Evolutionary conservation across 1,140 invertebrate genomes (phyloP).

Genomic region (Mycetomoellerius zeteki): DNA sequence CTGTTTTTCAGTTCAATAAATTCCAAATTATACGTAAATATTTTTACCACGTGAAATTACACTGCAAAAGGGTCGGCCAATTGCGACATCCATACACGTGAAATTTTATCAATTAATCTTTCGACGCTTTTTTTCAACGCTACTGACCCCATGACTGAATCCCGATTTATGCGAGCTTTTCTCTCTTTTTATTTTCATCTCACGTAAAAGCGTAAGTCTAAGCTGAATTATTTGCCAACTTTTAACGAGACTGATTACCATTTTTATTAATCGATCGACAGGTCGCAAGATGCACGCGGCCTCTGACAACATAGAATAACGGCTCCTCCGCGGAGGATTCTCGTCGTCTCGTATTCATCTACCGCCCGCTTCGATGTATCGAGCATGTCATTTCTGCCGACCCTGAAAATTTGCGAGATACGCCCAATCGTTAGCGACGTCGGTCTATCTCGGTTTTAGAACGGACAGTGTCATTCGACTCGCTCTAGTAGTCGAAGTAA

Average conservation of each 20-base stretch:
- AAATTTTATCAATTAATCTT: slow-evolving; percentile 50
- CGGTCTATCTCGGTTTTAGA: not conserved
- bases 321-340: not conserved
- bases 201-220: slow-evolving; percentile 5
- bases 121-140: slow-evolving; percentile 6
- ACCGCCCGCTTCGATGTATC: not conserved
- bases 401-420: slow-evolving; percentile 7
- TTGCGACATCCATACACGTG: not conserved
- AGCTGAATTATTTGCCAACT: slow-evolving; percentile 34
- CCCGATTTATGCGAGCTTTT: slow-evolving; percentile 22
- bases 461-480: not conserved
- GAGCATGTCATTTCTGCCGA: slow-evolving; percentile 8
- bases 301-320: slow-evolving; percentile 32
- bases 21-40: slow-evolving; percentile 49
- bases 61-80: slow-evolving; percentile 6
- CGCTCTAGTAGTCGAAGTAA: slow-evolving; percentile 15
- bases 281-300: not conserved
- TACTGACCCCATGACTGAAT: not conserved
- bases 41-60: slow-evolving; percentile 45
- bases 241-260: slow-evolving; percentile 52
- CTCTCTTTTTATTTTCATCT: not conserved
- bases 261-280: slow-evolving; percentile 59
- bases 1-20: slow-evolving; percentile 24
- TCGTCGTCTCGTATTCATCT: not conserved
- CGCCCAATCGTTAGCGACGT: not conserved